Conservation (phyloP, 2,797 vertebrate species). For the Macropus fuliginosus region DNA sequence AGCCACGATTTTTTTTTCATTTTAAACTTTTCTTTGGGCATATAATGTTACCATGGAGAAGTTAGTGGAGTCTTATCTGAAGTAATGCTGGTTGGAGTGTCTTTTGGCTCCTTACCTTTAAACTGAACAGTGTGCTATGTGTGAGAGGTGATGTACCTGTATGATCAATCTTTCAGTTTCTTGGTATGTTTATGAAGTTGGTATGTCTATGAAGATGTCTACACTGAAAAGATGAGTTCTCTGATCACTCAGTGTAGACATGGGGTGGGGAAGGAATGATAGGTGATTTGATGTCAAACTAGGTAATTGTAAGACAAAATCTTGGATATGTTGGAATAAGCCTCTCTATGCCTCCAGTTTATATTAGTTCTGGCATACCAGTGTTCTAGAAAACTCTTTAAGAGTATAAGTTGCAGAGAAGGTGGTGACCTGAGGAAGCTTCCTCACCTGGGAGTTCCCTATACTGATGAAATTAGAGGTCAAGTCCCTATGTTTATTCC, state of each 20-base stretch:
- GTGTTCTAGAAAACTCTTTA: background rate
- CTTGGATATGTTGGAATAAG: background rate
- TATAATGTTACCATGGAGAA: background rate
- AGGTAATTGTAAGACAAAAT: background rate
- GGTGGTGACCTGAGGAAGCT: background rate
- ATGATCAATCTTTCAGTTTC: slow-evolving; percentile 1
- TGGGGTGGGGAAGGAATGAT: rapidly evolving
- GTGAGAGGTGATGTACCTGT: background rate
- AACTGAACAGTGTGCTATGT: rapidly evolving
- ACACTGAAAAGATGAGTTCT: background rate
- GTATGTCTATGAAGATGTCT: rapidly evolving
- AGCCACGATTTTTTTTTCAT: background rate
- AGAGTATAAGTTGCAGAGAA: background rate
- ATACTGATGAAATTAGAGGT: background rate
- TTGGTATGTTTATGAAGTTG: too few species aligned
- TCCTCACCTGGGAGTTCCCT: background rate
- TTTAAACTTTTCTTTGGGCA: background rate
- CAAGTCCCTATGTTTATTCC: background rate
- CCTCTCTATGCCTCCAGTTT: background rate
- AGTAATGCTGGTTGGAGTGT: background rate
- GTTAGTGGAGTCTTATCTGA: background rate
- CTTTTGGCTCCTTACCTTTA: background rate
- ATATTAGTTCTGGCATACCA: background rate
- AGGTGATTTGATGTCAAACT: background rate
- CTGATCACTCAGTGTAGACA: rapidly evolving